These are phyloP conservation scores for Drosophila longiperda DNA, from an alignment of 2,888 invertebrate species.

Conservation along the genomic window DNA sequence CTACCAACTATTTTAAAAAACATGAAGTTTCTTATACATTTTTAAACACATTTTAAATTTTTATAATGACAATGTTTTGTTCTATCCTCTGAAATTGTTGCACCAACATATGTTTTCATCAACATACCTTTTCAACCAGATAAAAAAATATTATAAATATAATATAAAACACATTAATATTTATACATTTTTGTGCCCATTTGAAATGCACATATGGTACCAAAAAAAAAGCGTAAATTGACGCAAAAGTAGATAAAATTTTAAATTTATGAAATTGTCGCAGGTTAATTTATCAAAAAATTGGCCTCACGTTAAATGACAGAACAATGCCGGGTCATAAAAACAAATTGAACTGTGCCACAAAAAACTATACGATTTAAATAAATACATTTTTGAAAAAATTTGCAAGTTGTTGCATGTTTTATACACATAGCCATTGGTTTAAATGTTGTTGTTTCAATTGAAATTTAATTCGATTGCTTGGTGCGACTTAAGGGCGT, in stretches of 20 bases:
- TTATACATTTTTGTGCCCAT: background rate
- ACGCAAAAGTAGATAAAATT: background rate
- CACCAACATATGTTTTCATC: background rate
- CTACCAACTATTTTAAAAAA: background rate
- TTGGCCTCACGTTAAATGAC: constrained; percentile 5
- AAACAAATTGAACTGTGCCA: constrained; percentile 6
- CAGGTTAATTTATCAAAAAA: constrained; percentile 24
- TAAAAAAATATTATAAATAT: background rate
- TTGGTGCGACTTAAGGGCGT: constrained; percentile 45
- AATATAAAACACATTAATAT: background rate
- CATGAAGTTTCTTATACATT: no score
- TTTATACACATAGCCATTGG: background rate
- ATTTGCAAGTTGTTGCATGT: background rate
- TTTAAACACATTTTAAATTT: background rate
- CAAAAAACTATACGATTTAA: constrained; percentile 22
- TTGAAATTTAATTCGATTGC: constrained; percentile 74
- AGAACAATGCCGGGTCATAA: constrained; percentile 13
- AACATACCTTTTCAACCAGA: background rate
- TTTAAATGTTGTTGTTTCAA: constrained; percentile 34
- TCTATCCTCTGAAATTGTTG: background rate
- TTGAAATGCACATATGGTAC: background rate
- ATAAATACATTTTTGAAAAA: background rate
- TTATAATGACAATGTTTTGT: background rate
- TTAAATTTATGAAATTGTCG: constrained; percentile 23
- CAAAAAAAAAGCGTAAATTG: background rate